Conservation (phyloP, 2,113 vertebrate genomes). For the Coracopsis vasa region DNA sequence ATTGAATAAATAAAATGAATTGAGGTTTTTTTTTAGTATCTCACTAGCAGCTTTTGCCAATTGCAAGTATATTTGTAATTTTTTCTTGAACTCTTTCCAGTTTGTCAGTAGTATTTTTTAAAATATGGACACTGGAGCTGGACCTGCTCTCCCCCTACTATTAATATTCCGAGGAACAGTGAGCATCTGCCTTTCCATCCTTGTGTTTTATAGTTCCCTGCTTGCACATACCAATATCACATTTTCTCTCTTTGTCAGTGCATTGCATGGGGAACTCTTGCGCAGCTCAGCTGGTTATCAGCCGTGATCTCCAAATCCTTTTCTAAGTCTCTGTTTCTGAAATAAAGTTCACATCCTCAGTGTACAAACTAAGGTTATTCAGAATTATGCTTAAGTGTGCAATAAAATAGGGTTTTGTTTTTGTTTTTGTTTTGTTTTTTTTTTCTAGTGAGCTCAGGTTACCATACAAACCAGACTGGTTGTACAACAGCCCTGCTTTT, state of each 20-base stretch:
- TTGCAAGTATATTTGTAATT: neutral
- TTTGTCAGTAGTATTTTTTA: neutral
- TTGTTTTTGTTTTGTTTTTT: neutral
- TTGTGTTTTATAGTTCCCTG: neutral
- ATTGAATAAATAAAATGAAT: neutral
- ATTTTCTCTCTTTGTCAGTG: neutral
- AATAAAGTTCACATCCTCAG: neutral
- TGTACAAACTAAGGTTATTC: neutral
- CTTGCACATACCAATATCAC: neutral
- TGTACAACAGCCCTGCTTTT: slow-evolving; percentile 28
- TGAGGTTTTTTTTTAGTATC: neutral
- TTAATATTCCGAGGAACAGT: neutral
- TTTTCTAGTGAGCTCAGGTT: neutral
- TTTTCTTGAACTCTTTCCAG: neutral
- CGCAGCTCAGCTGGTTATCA: neutral
- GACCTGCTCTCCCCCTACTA: neutral
- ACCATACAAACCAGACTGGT: neutral
- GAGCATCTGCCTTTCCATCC: slow-evolving; percentile 1
- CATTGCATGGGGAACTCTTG: neutral
- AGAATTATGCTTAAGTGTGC: neutral
- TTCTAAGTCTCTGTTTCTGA: neutral
- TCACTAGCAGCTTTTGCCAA: neutral
- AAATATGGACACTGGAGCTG: neutral
- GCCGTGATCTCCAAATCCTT: neutral
- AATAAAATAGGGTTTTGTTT: neutral